A percentile compares a stretch with the other conserved stretches of the same genome.
These are phyloP conservation scores for Drosophila tanythrix DNA, from an alignment of 2,888 invertebrate genomes.

Conservation along the genomic window DNA sequence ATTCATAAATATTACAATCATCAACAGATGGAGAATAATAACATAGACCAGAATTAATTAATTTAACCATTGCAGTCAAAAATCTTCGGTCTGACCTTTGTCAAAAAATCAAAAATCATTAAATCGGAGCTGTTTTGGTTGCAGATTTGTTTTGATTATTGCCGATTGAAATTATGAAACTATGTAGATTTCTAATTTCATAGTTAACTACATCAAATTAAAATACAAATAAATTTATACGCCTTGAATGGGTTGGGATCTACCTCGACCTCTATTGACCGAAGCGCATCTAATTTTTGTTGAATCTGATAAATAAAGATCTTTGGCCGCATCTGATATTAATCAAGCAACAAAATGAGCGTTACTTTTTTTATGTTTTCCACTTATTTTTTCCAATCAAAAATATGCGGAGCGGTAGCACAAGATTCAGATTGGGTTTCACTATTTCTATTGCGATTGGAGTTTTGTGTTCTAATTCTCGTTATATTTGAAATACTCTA, in stretches of 20 bases:
- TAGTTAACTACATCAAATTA: neutral
- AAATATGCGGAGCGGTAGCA: slow-evolving; percentile 27
- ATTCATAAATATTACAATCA: neutral
- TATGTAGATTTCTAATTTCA: slow-evolving; percentile 2
- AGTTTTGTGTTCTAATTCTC: slow-evolving; percentile 26
- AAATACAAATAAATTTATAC: slow-evolving; percentile 1
- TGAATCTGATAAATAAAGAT: slow-evolving; percentile 55
- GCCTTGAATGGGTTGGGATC: neutral
- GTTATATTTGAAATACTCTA: neutral
- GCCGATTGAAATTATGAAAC: neutral
- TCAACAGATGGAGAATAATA: neutral
- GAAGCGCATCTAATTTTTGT: slow-evolving; percentile 55
- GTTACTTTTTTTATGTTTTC: slow-evolving; percentile 38
- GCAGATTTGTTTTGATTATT: neutral
- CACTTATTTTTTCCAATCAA: slow-evolving; percentile 33
- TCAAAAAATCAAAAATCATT: neutral
- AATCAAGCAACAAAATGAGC: slow-evolving; percentile 53
- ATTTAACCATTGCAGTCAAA: neutral
- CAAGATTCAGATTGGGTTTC: slow-evolving; percentile 29
- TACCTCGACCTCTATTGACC: slow-evolving; percentile 5
- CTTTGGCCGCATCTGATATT: slow-evolving; percentile 51
- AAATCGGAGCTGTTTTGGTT: neutral
- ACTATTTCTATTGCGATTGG: slow-evolving; percentile 6
- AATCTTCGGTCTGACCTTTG: neutral
- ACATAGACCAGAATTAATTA: neutral